Base-by-base conservation (phyloP, 2,113 vertebrate species). In the Microcebus griseorufus region DNA sequence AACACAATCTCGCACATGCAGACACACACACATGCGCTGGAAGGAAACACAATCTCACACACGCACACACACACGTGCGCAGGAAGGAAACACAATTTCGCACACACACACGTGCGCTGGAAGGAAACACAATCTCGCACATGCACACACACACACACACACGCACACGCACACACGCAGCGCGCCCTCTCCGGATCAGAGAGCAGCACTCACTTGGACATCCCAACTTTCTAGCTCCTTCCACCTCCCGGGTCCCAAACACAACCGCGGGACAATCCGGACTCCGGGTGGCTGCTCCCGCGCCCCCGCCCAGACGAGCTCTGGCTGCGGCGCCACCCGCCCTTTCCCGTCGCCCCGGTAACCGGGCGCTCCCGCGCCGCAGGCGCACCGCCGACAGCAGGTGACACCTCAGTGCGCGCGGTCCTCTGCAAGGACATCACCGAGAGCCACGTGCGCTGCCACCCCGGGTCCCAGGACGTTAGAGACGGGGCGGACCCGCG, bases 301-400 rank as follows among this genome's bases (percentile, higher is more conserved):
- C 2, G 29, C 34, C 14, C 11, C 0, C 1, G 45, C 3, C 18
- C 11, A 45, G 45, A 45, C 8, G 10, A 65, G 14, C 14, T 73
- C 48, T 11, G 32, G 16, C 2, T 4, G 6, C 39, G 23, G 6
- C 39, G 20, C 53, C 32, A 2, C 6, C 3, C 3, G 5, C 72
- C 6, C 5, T 16, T 55, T 39, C 12, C 2, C 12, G 10, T 53
- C 5, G 65, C 1, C 34, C 29, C 20, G 0, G 1, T 70, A 37
- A 81, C 1, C 13, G 79, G 82, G 25, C 0, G 25, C 72, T 73
- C 22, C 1, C n/a, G 82, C 3, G 9, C 58, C 3, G 14, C 76
- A 58, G 11, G 14, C 4, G 27, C 9, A 27, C 64, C 37, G 11
- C 64, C 34, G 11, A 18, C 16, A 2, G 14, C 11, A 92, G 27